phyloP scores from a whole-genome alignment of 2,797 vertebrate genomes.

The Scolopax bukidnonensis region DNA sequence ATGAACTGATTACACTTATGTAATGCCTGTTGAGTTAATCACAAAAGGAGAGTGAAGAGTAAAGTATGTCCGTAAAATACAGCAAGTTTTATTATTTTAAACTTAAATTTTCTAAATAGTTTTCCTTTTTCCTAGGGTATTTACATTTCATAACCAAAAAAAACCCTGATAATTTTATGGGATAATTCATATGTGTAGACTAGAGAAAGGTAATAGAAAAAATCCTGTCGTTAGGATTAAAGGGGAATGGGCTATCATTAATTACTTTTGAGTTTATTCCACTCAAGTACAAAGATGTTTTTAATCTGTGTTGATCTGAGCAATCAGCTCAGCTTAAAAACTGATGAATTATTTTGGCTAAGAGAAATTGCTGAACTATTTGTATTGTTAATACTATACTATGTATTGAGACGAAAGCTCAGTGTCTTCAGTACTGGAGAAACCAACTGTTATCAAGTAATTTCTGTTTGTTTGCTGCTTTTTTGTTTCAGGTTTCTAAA shows the following conservation, averaged over 20 bases:
- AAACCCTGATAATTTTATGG: not conserved
- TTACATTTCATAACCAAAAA: not conserved
- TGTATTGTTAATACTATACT: not conserved
- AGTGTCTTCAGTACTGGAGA: not conserved
- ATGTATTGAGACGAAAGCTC: fast-evolving
- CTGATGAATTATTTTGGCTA: not conserved
- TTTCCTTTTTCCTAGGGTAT: not conserved
- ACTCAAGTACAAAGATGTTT: not conserved
- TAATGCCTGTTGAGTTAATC: not conserved
- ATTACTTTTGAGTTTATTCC: conserved; percentile 3
- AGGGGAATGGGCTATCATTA: not conserved
- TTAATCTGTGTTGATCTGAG: not conserved
- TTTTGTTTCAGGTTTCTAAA: not conserved
- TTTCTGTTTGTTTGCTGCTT: too few relatives aligned
- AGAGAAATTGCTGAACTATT: not conserved
- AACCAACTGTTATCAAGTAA: fast-evolving
- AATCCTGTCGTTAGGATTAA: conserved; percentile 1
- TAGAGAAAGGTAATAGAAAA: not conserved
- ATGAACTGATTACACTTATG: not conserved
- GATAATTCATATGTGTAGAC: not conserved
- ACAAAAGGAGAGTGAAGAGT: not conserved
- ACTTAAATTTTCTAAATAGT: not conserved
- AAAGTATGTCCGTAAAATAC: not conserved
- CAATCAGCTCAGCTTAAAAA: not conserved
- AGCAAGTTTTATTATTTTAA: not conserved